phyloP scores from a whole-genome alignment of 2,797 vertebrate genomes.

The Enteromius argenteus region DNA sequence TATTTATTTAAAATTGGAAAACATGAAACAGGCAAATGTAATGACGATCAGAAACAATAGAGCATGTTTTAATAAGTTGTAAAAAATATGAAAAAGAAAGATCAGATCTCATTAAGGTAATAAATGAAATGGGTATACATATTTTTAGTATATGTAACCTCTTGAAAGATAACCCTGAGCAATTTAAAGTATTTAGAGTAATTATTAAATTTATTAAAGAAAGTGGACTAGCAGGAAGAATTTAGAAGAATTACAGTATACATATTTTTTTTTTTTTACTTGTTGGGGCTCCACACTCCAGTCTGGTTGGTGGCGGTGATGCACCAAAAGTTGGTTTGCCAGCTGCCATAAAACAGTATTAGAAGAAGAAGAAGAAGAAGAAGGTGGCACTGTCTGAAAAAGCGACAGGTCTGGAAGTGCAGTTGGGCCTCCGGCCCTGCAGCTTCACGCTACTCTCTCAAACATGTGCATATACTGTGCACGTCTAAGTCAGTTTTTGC shows the following conservation, averaged over 20 bases:
- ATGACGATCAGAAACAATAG: too few relatives aligned
- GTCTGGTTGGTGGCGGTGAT: background rate
- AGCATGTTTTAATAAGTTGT: too few relatives aligned
- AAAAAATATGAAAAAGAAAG: background rate
- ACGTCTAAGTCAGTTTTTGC: too few relatives aligned
- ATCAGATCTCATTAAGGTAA: background rate
- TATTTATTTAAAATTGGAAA: too few relatives aligned
- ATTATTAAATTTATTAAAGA: background rate
- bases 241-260: background rate
- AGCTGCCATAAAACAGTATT: background rate
- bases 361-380: background rate
- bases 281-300: background rate
- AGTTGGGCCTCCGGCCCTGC: too few relatives aligned
- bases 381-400: too few relatives aligned
- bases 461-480: too few relatives aligned
- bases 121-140: background rate
- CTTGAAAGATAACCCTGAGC: background rate
- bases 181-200: background rate
- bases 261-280: background rate
- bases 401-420: too few relatives aligned
- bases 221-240: background rate
- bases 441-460: too few relatives aligned
- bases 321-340: background rate
- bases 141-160: background rate
- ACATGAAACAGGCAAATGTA: too few relatives aligned